phyloP scores from a whole-genome alignment of 1,140 invertebrate genomes.

The Orchestia grillus region DNA sequence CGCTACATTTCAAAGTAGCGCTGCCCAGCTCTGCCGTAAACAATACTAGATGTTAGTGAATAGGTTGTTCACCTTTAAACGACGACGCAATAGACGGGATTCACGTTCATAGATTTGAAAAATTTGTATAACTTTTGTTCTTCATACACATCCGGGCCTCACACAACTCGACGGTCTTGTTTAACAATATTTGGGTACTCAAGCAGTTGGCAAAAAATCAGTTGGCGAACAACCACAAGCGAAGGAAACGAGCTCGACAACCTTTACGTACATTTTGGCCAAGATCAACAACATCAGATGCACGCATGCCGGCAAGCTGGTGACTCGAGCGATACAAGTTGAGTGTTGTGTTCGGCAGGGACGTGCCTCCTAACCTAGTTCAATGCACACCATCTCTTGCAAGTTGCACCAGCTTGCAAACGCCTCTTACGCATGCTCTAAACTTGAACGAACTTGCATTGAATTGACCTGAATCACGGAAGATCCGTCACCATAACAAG shows the following conservation, averaged over 20 bases:
- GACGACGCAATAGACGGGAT: not conserved
- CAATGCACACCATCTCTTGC: not conserved
- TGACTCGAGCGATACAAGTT: not conserved
- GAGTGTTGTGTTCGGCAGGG: not conserved
- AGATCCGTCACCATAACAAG: not conserved
- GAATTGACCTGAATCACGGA: not conserved
- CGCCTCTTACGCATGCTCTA: not conserved
- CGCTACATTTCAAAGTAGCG: too few species aligned
- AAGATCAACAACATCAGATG: not conserved
- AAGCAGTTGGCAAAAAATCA: not conserved
- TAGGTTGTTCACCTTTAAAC: not conserved
- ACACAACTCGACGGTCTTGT: too few species aligned
- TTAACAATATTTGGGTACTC: too few species aligned
- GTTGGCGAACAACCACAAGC: not conserved
- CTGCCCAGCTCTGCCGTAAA: too few species aligned
- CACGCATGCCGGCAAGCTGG: not conserved
- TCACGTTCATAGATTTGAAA: not conserved
- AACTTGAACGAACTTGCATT: not conserved
- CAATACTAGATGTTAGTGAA: not conserved
- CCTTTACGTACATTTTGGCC: not conserved
- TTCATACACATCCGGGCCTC: not conserved
- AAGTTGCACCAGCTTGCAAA: not conserved
- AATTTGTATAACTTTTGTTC: not conserved
- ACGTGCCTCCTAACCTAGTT: not conserved
- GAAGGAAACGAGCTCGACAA: not conserved